Evolutionary conservation across 2,797 vertebrate species (phyloP).

Genomic region (Crenuchus spilurus): DNA sequence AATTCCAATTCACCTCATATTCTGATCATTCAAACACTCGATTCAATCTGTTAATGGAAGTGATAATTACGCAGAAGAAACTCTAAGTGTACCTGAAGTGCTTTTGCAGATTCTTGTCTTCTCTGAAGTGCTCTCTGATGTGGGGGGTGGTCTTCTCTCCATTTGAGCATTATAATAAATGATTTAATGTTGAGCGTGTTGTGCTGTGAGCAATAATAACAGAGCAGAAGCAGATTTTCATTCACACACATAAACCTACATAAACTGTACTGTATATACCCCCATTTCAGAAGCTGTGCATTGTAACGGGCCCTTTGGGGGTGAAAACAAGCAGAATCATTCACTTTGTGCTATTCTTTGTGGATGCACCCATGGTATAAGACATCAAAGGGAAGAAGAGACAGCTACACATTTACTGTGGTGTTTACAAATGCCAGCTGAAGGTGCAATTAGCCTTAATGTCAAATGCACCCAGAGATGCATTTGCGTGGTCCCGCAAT

Average conservation of each 20-base stretch:
- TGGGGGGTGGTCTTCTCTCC: constrained; percentile 17
- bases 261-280: neutral
- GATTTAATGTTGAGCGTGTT: constrained; percentile 5
- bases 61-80: constrained; percentile 5
- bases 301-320: constrained; percentile 13
- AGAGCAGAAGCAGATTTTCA: neutral
- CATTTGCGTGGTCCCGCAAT: constrained; percentile 1
- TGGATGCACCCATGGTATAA: neutral
- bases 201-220: neutral
- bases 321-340: constrained; percentile 10
- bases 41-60: neutral
- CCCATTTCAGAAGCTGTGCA: neutral
- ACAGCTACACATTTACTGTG: neutral
- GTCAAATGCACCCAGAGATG: constrained; percentile 30
- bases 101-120: neutral
- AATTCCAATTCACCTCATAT: neutral
- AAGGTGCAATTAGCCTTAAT: constrained; percentile 42
- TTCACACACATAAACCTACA: constrained; percentile 16
- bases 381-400: constrained; percentile 8
- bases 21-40: neutral
- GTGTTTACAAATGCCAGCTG: constrained; percentile 35
- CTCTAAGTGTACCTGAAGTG: neutral
- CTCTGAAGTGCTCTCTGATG: neutral
- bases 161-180: constrained; percentile 4
- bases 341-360: constrained; percentile 28